A percentile compares a stretch with the other conserved stretches of the same genome.
Conservation (phyloP, 1,140 invertebrate species). For the Venturia canescens region DNA sequence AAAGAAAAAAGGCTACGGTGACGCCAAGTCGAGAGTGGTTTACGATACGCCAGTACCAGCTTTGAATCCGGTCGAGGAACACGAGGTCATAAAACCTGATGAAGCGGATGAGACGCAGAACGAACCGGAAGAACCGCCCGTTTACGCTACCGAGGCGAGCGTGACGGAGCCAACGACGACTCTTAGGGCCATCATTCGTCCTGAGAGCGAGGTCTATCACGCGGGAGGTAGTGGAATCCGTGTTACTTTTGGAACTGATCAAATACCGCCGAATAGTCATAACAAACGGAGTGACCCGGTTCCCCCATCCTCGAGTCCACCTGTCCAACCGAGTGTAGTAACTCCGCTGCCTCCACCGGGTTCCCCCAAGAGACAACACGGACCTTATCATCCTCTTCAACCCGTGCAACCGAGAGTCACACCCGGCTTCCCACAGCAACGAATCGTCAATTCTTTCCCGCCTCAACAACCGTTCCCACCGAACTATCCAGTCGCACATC, state of each 20-base stretch:
- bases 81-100: constrained; percentile 78
- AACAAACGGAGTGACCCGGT: constrained; percentile 72
- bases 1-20: constrained; percentile 80
- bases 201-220: constrained; percentile 89
- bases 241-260: constrained; percentile 85
- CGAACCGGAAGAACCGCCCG: constrained; percentile 73
- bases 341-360: constrained; percentile 60
- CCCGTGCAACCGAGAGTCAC: constrained; percentile 70
- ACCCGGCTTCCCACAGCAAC: constrained; percentile 73
- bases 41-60: constrained; percentile 88
- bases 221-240: constrained; percentile 83
- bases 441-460: constrained; percentile 76
- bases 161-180: constrained; percentile 81
- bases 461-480: constrained; percentile 67
- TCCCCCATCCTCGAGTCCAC: constrained; percentile 64
- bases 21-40: constrained; percentile 82
- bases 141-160: constrained; percentile 59
- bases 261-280: constrained; percentile 73
- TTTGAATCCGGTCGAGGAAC: constrained; percentile 81
- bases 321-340: constrained; percentile 62
- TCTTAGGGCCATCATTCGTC: constrained; percentile 87
- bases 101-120: constrained; percentile 63
- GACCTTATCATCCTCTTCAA: constrained; percentile 71
- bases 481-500: constrained; percentile 66
- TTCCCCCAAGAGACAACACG: constrained; percentile 70